Conservation (phyloP, 2,113 vertebrate genomes). For the Hyla sarda region DNA sequence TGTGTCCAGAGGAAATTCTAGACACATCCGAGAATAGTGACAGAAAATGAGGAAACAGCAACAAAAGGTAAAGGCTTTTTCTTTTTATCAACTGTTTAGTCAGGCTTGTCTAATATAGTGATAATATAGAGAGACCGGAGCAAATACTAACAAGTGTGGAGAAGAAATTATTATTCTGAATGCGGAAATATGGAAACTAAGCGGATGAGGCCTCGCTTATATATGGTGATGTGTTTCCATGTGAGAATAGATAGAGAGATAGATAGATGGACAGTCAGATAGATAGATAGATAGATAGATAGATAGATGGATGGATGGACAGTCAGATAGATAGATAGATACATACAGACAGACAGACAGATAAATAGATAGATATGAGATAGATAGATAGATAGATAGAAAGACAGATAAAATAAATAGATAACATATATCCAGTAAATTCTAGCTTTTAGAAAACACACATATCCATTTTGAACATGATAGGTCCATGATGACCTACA, state of each 20-base stretch:
- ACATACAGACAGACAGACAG: too few relatives aligned
- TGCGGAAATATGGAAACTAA: not conserved
- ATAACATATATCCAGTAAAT: too few relatives aligned
- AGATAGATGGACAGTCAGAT: not conserved
- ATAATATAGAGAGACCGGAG: not conserved
- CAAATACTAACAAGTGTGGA: not conserved
- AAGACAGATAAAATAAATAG: too few relatives aligned
- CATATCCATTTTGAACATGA: too few relatives aligned
- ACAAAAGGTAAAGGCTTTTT: slow-evolving; percentile 55
- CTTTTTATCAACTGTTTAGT: slow-evolving; percentile 54
- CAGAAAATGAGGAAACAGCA: not conserved
- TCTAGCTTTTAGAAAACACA: too few relatives aligned
- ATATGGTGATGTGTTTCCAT: not conserved
- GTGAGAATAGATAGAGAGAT: not conserved
- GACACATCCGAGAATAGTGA: slow-evolving; percentile 30
- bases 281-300: too few relatives aligned
- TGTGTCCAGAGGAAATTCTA: slow-evolving; percentile 56
- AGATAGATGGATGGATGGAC: too few relatives aligned
- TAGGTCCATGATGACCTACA: too few relatives aligned
- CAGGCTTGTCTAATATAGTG: slow-evolving; percentile 2
- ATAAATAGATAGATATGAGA: too few relatives aligned
- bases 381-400: too few relatives aligned
- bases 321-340: too few relatives aligned
- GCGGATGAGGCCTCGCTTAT: not conserved
- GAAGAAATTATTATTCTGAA: not conserved